phyloP scores from a whole-genome alignment of 1,140 invertebrate genomes.

The Mya arenaria region DNA sequence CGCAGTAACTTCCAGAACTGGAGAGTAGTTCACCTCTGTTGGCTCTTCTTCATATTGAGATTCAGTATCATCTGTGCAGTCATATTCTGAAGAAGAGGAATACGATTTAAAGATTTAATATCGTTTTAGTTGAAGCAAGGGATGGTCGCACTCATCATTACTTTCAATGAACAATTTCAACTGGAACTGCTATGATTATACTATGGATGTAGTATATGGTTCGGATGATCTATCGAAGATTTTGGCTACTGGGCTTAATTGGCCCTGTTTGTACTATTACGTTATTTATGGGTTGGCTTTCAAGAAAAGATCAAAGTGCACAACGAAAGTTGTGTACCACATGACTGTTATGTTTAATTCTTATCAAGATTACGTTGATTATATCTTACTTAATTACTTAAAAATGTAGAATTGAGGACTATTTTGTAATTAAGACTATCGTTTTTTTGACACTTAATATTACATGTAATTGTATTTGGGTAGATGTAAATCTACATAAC shows the following conservation, averaged over 20 bases:
- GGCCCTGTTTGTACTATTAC: no score
- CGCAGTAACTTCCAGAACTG: constrained; percentile 35
- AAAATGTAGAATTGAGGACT: no score
- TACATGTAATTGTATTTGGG: no score
- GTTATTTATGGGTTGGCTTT: no score
- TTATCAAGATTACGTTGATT: no score
- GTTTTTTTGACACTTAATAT: no score
- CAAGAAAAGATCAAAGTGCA: no score
- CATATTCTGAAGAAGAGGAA: constrained; percentile 12
- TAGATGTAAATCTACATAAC: no score
- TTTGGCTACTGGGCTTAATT: not conserved
- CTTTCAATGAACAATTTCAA: not conserved
- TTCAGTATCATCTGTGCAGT: not conserved
- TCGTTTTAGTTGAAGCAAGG: not conserved
- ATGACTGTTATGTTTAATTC: no score
- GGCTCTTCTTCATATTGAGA: constrained; percentile 3
- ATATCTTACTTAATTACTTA: no score
- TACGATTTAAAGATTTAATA: not conserved
- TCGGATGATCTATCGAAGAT: not conserved
- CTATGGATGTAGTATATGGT: not conserved
- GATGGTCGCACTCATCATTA: not conserved
- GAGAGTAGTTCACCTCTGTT: constrained; percentile 29
- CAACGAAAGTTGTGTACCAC: no score
- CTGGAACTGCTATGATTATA: not conserved
- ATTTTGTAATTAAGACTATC: no score